Evolutionary conservation across 2,888 invertebrate species (phyloP).

Genomic region (Periphyllus acericola): DNA sequence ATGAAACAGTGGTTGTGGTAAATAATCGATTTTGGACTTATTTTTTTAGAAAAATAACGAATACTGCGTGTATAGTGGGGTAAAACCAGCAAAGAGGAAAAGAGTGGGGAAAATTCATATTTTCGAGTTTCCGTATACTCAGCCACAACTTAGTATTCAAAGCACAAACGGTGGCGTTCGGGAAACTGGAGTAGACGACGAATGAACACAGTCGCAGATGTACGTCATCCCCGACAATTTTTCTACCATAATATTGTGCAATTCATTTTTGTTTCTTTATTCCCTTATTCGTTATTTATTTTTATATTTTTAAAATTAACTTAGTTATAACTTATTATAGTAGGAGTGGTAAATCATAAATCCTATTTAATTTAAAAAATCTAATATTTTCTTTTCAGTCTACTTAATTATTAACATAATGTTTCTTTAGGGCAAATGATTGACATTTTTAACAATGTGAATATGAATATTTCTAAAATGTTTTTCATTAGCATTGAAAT

Average conservation of each 20-base stretch:
- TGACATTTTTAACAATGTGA: background rate
- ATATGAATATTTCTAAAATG: background rate
- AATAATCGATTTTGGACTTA: conserved; percentile 57
- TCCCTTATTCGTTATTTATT: conserved; percentile 5
- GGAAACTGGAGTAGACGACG: conserved; percentile 52
- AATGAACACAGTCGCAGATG: conserved; percentile 56
- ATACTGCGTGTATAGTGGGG: conserved; percentile 13
- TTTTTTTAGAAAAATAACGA: conserved; percentile 41
- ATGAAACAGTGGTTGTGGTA: conserved; percentile 8
- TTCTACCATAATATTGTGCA: conserved; percentile 37
- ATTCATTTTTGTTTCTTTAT: conserved; percentile 17
- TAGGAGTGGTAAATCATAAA: background rate
- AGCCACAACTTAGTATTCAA: conserved; percentile 56
- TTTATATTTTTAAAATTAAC: background rate
- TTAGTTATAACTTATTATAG: background rate
- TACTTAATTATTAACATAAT: too few species aligned
- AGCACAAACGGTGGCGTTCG: conserved; percentile 40
- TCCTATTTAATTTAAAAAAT: background rate
- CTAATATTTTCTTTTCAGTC: background rate
- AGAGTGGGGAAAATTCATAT: conserved; percentile 45
- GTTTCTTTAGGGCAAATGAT: background rate
- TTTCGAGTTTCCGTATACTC: conserved; percentile 42
- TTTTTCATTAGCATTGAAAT: background rate
- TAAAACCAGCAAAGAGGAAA: background rate
- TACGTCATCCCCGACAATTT: conserved; percentile 41